Base-by-base conservation (phyloP, 2,888 invertebrate genomes). In the Rhagonycha fulva region DNA sequence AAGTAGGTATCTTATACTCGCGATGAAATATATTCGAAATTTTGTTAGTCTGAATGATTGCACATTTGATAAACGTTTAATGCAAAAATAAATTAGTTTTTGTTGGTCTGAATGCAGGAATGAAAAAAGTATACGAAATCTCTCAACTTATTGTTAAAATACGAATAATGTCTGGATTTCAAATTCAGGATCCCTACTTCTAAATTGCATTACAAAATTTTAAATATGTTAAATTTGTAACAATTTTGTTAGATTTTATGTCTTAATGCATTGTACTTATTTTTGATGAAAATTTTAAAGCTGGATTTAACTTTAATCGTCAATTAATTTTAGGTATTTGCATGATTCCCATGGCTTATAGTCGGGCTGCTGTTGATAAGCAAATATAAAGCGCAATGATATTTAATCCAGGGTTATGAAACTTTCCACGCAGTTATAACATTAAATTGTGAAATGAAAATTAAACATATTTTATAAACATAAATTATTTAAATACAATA, bases 251-350 rank as follows among this genome's bases (percentile, higher is more conserved):
- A 47, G n/a, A 47, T 47, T 47, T 47, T 47, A 47, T 47, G 47
- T 47, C 47, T 47, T 47, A 47, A 47, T 47, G 47, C 47, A 47
- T 47, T 47, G 47, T 47, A 10, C 19, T 26, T 72, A 24, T 72
- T 30, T 68, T 23, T 66, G 68, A 72, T 66, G 72, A 19, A 67
- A 72, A 72, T 72, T 72, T 67, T 47, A 72, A 72, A 72, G 60
- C 60, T 68, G 28, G 72, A 67, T 68, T 72, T 72, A 72, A 67
- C 67, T 72, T 72, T 72, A 72, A 72, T 66, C 47, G 72, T 67
- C 67, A 68, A 72, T 72, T 72, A 72, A 72, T 72, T 72, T 72
- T 61, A 72, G 67, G 72, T 72, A 72, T 72, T 68, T 72, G 61
- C 72, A 67, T 72, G 72, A 72, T 67, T 72, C 72, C 60, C 67